Conservation (phyloP, 2,888 invertebrate species). For the Nomada flava region DNA sequence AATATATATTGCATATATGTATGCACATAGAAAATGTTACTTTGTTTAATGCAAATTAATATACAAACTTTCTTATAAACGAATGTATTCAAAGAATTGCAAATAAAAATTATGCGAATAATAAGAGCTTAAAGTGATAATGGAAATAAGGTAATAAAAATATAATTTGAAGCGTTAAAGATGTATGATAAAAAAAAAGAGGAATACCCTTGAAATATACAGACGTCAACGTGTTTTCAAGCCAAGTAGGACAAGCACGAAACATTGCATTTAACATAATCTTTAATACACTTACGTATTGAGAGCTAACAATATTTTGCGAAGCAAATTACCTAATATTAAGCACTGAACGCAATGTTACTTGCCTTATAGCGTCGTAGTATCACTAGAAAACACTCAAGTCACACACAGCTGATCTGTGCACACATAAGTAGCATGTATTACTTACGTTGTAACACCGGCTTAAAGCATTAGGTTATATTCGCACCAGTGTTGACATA, state of each 20-base stretch:
- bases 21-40: not conserved
- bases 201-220: slow-evolving; percentile 80
- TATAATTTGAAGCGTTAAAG: not conserved
- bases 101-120: not conserved
- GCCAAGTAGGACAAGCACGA: slow-evolving; percentile 77
- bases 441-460: not conserved
- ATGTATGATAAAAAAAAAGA: slow-evolving; percentile 40
- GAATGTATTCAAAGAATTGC: not conserved
- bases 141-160: slow-evolving; percentile 6
- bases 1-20: not conserved
- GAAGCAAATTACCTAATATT: not conserved
- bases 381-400: slow-evolving; percentile 11
- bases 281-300: slow-evolving; percentile 18
- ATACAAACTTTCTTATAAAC: not conserved
- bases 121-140: not conserved
- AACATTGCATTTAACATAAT: slow-evolving; percentile 66
- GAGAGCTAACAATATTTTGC: not conserved
- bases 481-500: not conserved
- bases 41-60: not conserved
- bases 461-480: slow-evolving; percentile 6
- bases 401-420: slow-evolving; percentile 32
- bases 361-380: slow-evolving; percentile 40
- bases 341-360: slow-evolving; percentile 14
- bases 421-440: not conserved
- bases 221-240: slow-evolving; percentile 77